These are phyloP conservation scores for Zaprionus inermis DNA, from an alignment of 1,140 invertebrate species.

Conservation along the genomic window DNA sequence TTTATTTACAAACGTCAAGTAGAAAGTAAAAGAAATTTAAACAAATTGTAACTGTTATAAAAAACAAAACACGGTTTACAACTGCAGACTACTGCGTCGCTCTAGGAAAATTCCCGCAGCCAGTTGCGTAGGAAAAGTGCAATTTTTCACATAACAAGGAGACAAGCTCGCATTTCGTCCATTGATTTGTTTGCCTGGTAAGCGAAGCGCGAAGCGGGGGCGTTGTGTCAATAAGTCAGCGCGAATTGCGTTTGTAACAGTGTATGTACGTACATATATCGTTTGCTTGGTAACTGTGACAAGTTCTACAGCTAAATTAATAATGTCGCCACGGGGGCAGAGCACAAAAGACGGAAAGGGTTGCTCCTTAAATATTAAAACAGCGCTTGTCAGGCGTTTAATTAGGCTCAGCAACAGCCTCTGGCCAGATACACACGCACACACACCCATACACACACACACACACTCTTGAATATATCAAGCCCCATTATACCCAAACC, in stretches of 20 bases:
- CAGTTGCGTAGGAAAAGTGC: constrained; percentile 23
- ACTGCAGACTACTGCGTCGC: constrained; percentile 9
- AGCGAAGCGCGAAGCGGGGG: constrained; percentile 41
- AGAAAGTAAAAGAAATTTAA: constrained; percentile 24
- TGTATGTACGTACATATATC: constrained; percentile 5
- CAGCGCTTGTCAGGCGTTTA: constrained; percentile 5
- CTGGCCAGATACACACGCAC: background rate
- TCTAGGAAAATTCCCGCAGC: background rate
- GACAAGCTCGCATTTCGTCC: constrained; percentile 1
- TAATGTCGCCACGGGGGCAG: background rate
- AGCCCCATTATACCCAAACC: background rate
- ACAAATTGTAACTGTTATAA: background rate
- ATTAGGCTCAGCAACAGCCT: constrained; percentile 15
- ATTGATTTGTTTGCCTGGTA: constrained; percentile 51
- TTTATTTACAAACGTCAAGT: constrained; percentile 43
- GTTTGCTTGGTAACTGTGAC: background rate
- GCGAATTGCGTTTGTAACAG: constrained; percentile 33
- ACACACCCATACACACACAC: background rate
- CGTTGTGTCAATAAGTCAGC: constrained; percentile 41
- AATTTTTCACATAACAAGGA: constrained; percentile 19
- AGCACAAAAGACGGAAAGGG: background rate
- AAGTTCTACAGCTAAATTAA: constrained; percentile 4
- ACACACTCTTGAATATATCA: background rate
- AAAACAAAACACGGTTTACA: background rate
- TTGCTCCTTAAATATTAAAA: constrained; percentile 16